These are phyloP conservation scores for Gopherus flavomarginatus DNA, from an alignment of 2,113 vertebrate genomes.

Conservation along the genomic window DNA sequence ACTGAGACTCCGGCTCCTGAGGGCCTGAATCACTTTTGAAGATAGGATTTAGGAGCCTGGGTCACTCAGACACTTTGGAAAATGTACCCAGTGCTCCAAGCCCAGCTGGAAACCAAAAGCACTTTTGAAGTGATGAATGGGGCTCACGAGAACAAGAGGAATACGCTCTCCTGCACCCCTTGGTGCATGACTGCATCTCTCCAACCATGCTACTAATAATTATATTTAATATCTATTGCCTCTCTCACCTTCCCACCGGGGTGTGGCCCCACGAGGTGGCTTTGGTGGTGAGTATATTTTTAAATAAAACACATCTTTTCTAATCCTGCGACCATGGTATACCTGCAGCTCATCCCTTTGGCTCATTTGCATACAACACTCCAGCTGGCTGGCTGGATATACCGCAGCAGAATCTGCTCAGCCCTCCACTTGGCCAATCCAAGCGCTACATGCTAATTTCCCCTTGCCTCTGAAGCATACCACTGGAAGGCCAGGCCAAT, in stretches of 20 bases:
- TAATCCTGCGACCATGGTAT: background rate
- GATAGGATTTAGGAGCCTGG: background rate
- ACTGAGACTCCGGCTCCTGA: background rate
- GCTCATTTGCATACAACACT: background rate
- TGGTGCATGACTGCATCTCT: background rate
- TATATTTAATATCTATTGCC: background rate
- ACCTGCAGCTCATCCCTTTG: background rate
- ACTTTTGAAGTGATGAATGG: background rate
- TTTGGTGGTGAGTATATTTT: background rate
- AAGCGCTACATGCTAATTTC: background rate
- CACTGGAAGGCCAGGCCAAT: background rate
- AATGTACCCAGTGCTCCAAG: background rate
- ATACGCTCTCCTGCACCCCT: background rate
- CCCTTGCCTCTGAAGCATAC: background rate
- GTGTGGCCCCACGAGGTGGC: background rate
- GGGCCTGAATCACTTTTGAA: background rate
- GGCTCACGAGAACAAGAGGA: background rate
- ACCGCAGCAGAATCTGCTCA: background rate
- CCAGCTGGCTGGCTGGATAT: background rate
- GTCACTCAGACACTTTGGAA: background rate
- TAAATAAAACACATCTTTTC: background rate
- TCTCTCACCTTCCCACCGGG: background rate
- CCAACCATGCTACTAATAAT: background rate
- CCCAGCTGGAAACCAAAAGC: background rate
- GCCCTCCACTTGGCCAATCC: background rate